Percentiles rank a stretch among this genome's conserved stretches.
Conservation (phyloP, 2,888 invertebrate genomes). For the Ectropis crepuscularia region DNA sequence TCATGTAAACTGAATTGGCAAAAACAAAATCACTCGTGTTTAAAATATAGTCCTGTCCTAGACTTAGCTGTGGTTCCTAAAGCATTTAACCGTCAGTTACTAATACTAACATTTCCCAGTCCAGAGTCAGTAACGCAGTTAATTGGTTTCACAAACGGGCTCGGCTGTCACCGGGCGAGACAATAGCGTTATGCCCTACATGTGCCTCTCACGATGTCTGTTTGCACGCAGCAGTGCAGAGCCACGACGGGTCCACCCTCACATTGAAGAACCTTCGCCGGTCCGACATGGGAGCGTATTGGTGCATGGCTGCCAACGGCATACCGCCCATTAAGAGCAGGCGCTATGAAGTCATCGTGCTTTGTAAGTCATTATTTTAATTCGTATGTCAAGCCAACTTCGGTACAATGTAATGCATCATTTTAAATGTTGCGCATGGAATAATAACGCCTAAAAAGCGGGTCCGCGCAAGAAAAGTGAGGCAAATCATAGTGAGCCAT, state of each 20-base stretch:
- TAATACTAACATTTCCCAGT: not conserved
- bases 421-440: too few species aligned
- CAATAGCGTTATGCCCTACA: conserved; percentile 11
- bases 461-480: too few species aligned
- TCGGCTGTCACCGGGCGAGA: conserved; percentile 15
- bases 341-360: conserved; percentile 91
- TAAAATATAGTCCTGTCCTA: too few species aligned
- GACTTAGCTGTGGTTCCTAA: too few species aligned
- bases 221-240: conserved; percentile 84
- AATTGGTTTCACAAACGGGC: conserved; percentile 25
- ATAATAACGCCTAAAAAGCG: too few species aligned
- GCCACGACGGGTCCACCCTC: conserved; percentile 89
- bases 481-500: too few species aligned
- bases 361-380: conserved; percentile 86
- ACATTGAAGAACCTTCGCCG: conserved; percentile 89
- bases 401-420: too few species aligned
- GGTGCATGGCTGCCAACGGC: conserved; percentile 93
- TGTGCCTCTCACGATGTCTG: conserved; percentile 15
- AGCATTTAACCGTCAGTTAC: not conserved
- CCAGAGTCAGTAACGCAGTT: conserved; percentile 17
- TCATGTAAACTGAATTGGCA: too few species aligned
- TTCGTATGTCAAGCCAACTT: too few species aligned
- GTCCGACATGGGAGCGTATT: conserved; percentile 93
- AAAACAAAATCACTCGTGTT: too few species aligned
- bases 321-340: conserved; percentile 93